phyloP scores from a whole-genome alignment of 2,113 vertebrate species.

The Bos taurus region DNA sequence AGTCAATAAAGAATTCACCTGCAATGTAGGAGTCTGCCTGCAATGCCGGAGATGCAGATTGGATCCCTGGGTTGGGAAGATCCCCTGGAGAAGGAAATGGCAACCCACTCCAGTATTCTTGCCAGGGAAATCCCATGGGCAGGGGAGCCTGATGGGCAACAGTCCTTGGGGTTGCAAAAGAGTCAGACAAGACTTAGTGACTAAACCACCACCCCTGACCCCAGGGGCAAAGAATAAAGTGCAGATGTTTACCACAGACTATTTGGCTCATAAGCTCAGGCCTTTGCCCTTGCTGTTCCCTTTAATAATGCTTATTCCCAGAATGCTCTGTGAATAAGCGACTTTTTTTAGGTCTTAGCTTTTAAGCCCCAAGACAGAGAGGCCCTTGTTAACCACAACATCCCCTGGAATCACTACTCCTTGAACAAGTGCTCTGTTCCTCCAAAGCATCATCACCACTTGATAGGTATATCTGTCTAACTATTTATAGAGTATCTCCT shows the following conservation, averaged over 20 bases:
- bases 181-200: not conserved
- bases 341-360: not conserved
- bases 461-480: not conserved
- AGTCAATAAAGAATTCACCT: not conserved
- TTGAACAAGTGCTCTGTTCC: not conserved
- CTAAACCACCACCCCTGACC: not conserved
- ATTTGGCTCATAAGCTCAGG: not conserved
- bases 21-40: not conserved
- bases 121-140: not conserved
- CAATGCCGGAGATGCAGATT: not conserved
- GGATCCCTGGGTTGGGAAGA: not conserved
- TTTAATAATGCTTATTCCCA: not conserved
- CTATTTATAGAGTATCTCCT: not conserved
- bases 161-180: not conserved
- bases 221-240: not conserved
- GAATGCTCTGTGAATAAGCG: not conserved
- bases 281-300: not conserved
- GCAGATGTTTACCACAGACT: not conserved
- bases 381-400: not conserved
- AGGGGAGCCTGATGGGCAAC: not conserved
- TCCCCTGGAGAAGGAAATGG: not conserved
- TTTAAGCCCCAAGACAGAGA: not conserved
- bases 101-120: not conserved
- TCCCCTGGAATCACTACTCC: not conserved
- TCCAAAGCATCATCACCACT: not conserved